These are phyloP conservation scores for Dendrolimus kikuchii DNA, from an alignment of 1,140 invertebrate species.

Conservation along the genomic window DNA sequence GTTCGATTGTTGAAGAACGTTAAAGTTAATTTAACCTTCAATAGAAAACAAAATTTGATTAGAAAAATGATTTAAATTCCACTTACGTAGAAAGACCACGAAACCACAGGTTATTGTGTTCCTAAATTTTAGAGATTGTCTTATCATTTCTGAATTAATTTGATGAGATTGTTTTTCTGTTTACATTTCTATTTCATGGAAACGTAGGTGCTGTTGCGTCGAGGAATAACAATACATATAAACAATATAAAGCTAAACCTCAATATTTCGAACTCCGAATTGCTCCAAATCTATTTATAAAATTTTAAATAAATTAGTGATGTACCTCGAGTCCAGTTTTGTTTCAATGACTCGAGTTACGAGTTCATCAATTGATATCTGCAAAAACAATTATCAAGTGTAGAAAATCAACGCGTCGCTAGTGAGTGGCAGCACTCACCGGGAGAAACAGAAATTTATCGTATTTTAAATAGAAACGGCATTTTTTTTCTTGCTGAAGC, in stretches of 20 bases:
- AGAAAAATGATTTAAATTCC: slow-evolving; percentile 20
- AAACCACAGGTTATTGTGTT: slow-evolving; percentile 49
- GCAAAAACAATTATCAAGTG: too few relatives aligned
- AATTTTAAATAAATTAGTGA: too few relatives aligned
- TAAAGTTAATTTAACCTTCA: neutral
- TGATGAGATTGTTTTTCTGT: slow-evolving; percentile 16
- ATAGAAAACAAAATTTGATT: slow-evolving; percentile 1
- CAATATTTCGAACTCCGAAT: too few relatives aligned
- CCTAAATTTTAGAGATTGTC: slow-evolving; percentile 57
- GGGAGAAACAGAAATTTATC: too few relatives aligned
- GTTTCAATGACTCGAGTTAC: too few relatives aligned
- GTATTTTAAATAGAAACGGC: too few relatives aligned
- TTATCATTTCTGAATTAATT: slow-evolving; percentile 58
- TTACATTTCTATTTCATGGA: slow-evolving; percentile 32
- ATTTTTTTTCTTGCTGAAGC: too few relatives aligned
- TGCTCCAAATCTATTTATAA: too few relatives aligned
- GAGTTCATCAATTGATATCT: too few relatives aligned
- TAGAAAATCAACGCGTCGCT: too few relatives aligned
- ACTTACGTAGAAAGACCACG: slow-evolving; percentile 51
- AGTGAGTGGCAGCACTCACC: too few relatives aligned
- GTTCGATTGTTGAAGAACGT: neutral
- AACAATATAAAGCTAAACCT: neutral
- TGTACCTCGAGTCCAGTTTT: too few relatives aligned
- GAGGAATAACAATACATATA: slow-evolving; percentile 12
- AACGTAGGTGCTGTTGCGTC: slow-evolving; percentile 5